These are phyloP conservation scores for Trachurus trachurus DNA, from an alignment of 2,797 vertebrate species.

Conservation along the genomic window DNA sequence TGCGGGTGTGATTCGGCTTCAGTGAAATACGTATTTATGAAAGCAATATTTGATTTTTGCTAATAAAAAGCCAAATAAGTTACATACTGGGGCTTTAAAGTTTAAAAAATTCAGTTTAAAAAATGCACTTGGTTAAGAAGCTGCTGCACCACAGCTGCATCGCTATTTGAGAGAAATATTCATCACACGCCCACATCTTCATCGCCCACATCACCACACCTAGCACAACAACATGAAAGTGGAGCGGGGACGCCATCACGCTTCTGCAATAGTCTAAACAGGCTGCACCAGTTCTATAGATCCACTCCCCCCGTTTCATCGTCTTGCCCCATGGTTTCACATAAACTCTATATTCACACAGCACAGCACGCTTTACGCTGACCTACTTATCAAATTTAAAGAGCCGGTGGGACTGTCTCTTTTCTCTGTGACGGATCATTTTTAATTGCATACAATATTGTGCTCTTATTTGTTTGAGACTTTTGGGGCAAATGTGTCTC, in stretches of 20 bases:
- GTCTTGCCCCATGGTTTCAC: neutral
- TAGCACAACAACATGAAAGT: constrained; percentile 7
- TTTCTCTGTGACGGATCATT: neutral
- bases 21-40: no score
- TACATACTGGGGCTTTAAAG: no score
- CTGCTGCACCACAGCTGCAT: no score
- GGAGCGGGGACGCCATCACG: neutral
- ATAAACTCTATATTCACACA: neutral
- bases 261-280: constrained; percentile 3
- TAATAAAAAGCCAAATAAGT: no score
- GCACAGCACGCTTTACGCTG: constrained; percentile 37
- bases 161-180: neutral
- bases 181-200: constrained; percentile 1
- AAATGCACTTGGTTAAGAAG: no score
- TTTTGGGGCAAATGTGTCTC: neutral
- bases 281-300: constrained; percentile 15
- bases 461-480: constrained; percentile 10
- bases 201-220: neutral
- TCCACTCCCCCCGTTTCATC: neutral
- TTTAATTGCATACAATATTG: constrained; percentile 23
- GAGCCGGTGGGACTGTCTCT: neutral
- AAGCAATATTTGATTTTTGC: no score
- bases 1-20: no score
- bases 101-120: no score
- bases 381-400: constrained; percentile 16